Percentiles rank a stretch among this genome's conserved stretches.
These are phyloP conservation scores for Phrynocephalus vlangalii DNA, from an alignment of 2,797 vertebrate species.

Conservation along the genomic window DNA sequence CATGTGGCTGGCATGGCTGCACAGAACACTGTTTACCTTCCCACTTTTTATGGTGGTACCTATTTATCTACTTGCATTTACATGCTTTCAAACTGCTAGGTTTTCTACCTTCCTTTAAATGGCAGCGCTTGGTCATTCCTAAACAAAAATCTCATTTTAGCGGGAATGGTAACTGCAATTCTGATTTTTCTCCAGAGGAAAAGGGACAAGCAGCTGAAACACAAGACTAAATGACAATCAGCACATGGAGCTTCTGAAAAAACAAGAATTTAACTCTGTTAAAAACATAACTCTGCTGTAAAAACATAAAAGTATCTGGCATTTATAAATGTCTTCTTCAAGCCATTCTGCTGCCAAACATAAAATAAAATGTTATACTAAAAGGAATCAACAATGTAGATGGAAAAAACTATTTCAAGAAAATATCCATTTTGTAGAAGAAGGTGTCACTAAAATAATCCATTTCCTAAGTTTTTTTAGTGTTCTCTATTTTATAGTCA, in stretches of 20 bases:
- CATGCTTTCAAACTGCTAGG: too few species aligned
- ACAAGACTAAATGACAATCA: conserved; percentile 43
- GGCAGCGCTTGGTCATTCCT: conserved; percentile 57
- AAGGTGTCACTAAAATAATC: neutral
- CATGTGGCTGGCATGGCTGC: too few species aligned
- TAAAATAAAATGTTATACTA: neutral
- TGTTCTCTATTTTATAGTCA: neutral
- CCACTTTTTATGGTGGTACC: too few species aligned
- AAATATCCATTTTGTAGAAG: neutral
- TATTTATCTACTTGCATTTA: too few species aligned
- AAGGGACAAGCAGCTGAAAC: conserved; percentile 38
- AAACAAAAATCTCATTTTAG: conserved; percentile 53
- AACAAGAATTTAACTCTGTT: conserved; percentile 11
- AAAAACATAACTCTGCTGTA: neutral
- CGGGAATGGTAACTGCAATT: conserved; percentile 47
- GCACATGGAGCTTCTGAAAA: conserved; percentile 31
- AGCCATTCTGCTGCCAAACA: neutral
- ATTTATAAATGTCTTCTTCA: neutral
- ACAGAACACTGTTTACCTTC: too few species aligned
- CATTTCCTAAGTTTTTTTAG: neutral
- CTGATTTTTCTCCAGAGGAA: conserved; percentile 38
- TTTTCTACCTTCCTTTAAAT: conserved; percentile 59
- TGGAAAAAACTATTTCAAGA: neutral
- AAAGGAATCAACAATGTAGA: neutral
- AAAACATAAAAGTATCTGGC: neutral